phyloP scores from a whole-genome alignment of 2,113 vertebrate genomes.

The human region DNA sequence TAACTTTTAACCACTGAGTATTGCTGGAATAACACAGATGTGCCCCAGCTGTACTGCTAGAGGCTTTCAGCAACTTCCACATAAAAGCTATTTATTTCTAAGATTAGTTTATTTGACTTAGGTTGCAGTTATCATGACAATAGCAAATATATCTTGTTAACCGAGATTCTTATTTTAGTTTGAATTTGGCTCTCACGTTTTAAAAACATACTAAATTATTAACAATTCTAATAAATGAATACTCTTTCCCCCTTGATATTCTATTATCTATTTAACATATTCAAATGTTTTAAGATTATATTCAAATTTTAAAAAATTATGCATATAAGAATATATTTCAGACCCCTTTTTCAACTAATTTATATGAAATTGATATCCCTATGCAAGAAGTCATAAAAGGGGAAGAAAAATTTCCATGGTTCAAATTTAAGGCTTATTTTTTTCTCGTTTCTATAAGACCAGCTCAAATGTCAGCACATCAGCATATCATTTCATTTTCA shows the following conservation, averaged over 20 bases:
- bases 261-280: neutral
- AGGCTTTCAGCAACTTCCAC: neutral
- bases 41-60: neutral
- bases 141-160: neutral
- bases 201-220: slow-evolving; percentile 19
- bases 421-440: slow-evolving; percentile 64
- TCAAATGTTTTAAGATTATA: neutral
- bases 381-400: neutral
- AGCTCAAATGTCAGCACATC: slow-evolving; percentile 50
- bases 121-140: neutral
- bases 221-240: neutral
- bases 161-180: slow-evolving; percentile 28
- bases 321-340: neutral
- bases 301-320: neutral
- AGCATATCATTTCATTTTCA: slow-evolving; percentile 58
- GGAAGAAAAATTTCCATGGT: slow-evolving; percentile 16
- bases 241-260: neutral
- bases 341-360: neutral
- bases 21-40: neutral
- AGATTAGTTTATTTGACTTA: neutral
- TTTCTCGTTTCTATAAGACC: slow-evolving; percentile 47
- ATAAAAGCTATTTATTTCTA: slow-evolving; percentile 27
- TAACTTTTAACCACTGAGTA: slow-evolving; percentile 15
- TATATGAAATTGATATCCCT: neutral
- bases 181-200: neutral